A percentile compares a stretch with the other conserved stretches of the same genome.
phyloP scores from a whole-genome alignment of 2,797 vertebrate genomes.

The Liparis tanakae region DNA sequence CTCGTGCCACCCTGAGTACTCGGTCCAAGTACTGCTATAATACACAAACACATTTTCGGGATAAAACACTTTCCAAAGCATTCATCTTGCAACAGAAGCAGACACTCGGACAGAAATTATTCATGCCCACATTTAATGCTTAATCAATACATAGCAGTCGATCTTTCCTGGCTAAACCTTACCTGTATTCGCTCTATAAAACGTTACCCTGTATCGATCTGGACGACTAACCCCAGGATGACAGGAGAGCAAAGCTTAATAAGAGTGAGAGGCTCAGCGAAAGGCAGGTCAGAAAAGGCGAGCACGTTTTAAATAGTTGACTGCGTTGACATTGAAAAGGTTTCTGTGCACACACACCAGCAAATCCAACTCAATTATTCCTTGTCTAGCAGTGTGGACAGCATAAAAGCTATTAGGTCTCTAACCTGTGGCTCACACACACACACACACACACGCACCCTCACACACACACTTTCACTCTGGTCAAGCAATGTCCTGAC shows the following conservation, averaged over 20 bases:
- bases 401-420: slow-evolving; percentile 36
- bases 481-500: slow-evolving; percentile 46
- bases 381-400: slow-evolving; percentile 26
- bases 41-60: not conserved
- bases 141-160: slow-evolving; percentile 54
- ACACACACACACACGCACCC: slow-evolving; percentile 12
- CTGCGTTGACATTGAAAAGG: not conserved
- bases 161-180: slow-evolving; percentile 50
- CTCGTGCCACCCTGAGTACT: not conserved
- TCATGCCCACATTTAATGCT: slow-evolving; percentile 49
- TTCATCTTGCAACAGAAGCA: slow-evolving; percentile 32
- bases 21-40: not conserved
- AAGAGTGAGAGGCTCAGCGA: not conserved
- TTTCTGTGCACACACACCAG: not conserved
- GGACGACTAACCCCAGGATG: slow-evolving; percentile 29
- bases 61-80: slow-evolving; percentile 25
- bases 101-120: slow-evolving; percentile 45
- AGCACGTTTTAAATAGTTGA: not conserved
- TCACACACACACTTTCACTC: slow-evolving; percentile 28
- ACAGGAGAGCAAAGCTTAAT: not conserved
- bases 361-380: slow-evolving; percentile 31
- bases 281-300: not conserved
- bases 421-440: slow-evolving; percentile 16
- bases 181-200: slow-evolving; percentile 47
- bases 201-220: slow-evolving; percentile 36